Evolutionary conservation across 1,140 invertebrate species (phyloP).

Genomic region (Grapholita molesta): DNA sequence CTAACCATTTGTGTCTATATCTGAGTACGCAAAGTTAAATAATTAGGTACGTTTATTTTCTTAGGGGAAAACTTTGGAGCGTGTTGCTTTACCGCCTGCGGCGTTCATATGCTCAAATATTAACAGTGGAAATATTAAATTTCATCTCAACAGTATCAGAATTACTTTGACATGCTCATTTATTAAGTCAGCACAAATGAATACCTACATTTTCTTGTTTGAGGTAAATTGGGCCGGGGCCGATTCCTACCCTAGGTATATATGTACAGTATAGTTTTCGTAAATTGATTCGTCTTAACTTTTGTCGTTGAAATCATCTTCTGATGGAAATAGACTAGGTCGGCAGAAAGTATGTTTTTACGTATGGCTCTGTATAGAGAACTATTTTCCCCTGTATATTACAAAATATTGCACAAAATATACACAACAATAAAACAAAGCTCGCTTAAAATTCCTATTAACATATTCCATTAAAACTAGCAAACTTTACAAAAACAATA

Average conservation of each 20-base stretch:
- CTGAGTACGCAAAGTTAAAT: constrained; percentile 28
- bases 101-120: constrained; percentile 33
- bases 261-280: too few relatives aligned
- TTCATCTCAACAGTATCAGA: constrained; percentile 19
- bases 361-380: not conserved
- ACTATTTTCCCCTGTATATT: too few relatives aligned
- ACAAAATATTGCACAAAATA: not conserved
- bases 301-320: too few relatives aligned
- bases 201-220: not conserved
- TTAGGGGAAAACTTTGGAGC: constrained; percentile 37
- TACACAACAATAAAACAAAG: not conserved
- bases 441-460: not conserved
- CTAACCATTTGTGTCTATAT: not conserved
- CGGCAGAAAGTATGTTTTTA: not conserved
- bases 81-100: constrained; percentile 30
- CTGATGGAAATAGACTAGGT: too few relatives aligned
- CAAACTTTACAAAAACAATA: constrained; percentile 14
- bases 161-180: not conserved
- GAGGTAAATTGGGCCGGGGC: not conserved
- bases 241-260: too few relatives aligned
- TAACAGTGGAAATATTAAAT: constrained; percentile 41
- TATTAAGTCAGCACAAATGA: not conserved
- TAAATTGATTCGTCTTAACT: too few relatives aligned
- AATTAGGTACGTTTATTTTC: constrained; percentile 39
- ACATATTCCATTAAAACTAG: constrained; percentile 3